A percentile compares a stretch with the other conserved stretches of the same genome.
These are phyloP conservation scores for Phycodurus eques DNA, from an alignment of 2,113 vertebrate genomes.

Conservation along the genomic window DNA sequence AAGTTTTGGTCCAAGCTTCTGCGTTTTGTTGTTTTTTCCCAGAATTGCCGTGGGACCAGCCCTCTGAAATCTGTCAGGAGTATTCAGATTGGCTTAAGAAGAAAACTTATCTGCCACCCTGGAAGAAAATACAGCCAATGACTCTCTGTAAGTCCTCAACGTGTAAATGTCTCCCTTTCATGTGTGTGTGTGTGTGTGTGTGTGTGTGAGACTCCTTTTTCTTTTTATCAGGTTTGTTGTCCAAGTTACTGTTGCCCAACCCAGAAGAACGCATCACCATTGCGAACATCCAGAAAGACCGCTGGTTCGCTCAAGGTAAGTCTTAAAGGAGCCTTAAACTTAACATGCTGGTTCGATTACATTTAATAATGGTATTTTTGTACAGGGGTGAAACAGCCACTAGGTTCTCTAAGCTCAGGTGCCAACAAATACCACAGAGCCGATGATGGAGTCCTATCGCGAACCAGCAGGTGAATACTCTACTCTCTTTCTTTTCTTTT, in stretches of 20 bases:
- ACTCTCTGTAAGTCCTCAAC: constrained; percentile 61
- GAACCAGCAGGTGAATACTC: constrained; percentile 42
- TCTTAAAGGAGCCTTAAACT: background rate
- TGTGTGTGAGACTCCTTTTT: background rate
- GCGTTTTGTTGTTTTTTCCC: constrained; percentile 13
- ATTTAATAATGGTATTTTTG: background rate
- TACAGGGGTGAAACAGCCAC: constrained; percentile 45
- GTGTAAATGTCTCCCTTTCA: background rate
- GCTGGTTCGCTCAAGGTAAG: constrained; percentile 80
- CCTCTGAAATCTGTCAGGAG: constrained; percentile 89
- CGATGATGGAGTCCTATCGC: constrained; percentile 29
- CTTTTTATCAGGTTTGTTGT: constrained; percentile 79
- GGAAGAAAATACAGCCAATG: constrained; percentile 91
- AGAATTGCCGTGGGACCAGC: constrained; percentile 98
- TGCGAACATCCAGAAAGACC: constrained; percentile 86
- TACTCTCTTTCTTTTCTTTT: background rate
- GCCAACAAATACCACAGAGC: constrained; percentile 43
- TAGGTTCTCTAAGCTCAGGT: constrained; percentile 20
- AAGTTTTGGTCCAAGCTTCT: background rate
- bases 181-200: background rate
- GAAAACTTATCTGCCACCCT: constrained; percentile 89
- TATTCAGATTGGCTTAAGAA: constrained; percentile 93
- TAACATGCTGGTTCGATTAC: constrained; percentile 3
- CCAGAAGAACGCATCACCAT: constrained; percentile 79
- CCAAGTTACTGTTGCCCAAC: constrained; percentile 83